Evolutionary conservation across 2,113 vertebrate genomes (phyloP), one percentile per base, ranked within the genome.

Genomic region (Butorides virescens): DNA sequence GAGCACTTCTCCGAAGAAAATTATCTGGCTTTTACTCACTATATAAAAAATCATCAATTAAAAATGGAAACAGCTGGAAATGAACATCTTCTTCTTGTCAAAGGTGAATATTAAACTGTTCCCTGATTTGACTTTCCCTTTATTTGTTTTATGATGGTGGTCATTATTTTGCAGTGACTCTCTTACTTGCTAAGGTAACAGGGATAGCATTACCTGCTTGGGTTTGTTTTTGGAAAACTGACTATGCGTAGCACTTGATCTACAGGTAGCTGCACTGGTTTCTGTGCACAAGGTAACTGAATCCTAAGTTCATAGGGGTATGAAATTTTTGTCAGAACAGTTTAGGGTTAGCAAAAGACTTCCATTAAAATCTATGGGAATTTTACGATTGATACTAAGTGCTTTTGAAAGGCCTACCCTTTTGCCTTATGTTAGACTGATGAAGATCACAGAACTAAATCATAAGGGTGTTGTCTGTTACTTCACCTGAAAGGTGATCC

Each of bases 51-150:
- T 78, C 76, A 90, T 91, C 74, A 97, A 96, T 93, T 97, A 96
- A 95, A 97, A 91, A 92, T 90, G 62, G 74, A 88, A 96, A 73
- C 86, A 96, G 80, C 80, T 95, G 82, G 74, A 97, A 96, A 82
- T 86, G 7, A 90, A 81, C 37, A 66, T 95, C 53, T 78, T 86
- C 61, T 67, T 95, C 61, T 95, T 94, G 61, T 70, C 26, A 32
- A 86, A 92, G 50, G 67, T 92, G 77, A 84, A 75, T 90, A 95
- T 91, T 94, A 93, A 93, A 90, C 58, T 95, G 25, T 30, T 90
- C 47, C 32, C 61, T 46, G 8, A 76, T 91, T 90, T 90, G 65
- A 49, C 21, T 95, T 92, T 39, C 19, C 15, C 15, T 75, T 90
- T 81, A 37, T 71, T 90, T 68, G 27, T 84, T 90, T 86, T 59